Evolutionary conservation across 2,113 vertebrate species (phyloP).

Genomic region (Phyllopteryx taeniolatus): DNA sequence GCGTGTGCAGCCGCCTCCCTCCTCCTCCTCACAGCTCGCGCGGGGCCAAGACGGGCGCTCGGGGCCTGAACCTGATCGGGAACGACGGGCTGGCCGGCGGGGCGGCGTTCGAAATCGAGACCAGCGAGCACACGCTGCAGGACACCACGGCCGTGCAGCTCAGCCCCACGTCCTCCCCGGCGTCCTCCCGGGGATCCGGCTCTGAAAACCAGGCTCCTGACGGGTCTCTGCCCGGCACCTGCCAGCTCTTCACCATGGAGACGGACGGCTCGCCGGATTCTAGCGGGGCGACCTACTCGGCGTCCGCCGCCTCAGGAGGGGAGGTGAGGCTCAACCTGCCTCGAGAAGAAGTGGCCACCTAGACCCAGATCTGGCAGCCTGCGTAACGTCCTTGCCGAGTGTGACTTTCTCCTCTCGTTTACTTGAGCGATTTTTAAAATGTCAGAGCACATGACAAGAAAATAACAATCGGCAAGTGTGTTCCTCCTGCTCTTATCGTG

Average conservation of each 20-base stretch:
- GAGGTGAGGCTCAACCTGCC: constrained; percentile 72
- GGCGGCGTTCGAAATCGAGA: constrained; percentile 90
- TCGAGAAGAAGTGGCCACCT: constrained; percentile 60
- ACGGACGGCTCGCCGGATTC: constrained; percentile 51
- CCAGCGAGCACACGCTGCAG: constrained; percentile 92
- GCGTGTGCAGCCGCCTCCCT: constrained; percentile 84
- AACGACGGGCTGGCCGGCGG: constrained; percentile 62
- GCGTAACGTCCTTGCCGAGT: constrained; percentile 44
- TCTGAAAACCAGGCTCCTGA: constrained; percentile 56
- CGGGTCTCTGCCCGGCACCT: constrained; percentile 30
- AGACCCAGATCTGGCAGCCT: constrained; percentile 40
- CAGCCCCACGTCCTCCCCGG: constrained; percentile 85
- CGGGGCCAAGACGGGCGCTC: constrained; percentile 65
- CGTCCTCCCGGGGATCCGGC: constrained; percentile 83
- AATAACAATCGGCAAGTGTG: not conserved
- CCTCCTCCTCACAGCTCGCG: constrained; percentile 71
- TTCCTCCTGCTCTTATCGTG: not conserved
- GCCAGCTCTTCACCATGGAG: constrained; percentile 71
- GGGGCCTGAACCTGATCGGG: constrained; percentile 76
- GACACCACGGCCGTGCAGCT: constrained; percentile 94
- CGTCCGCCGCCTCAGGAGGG: constrained; percentile 55
- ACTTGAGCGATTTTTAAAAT: not conserved
- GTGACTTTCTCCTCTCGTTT: constrained; percentile 41
- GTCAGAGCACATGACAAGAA: not conserved
- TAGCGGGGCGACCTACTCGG: constrained; percentile 56